A percentile compares a stretch with the other conserved stretches of the same genome.
Evolutionary conservation across 2,888 invertebrate genomes (phyloP).

Genomic region (Lydus trimaculatus): DNA sequence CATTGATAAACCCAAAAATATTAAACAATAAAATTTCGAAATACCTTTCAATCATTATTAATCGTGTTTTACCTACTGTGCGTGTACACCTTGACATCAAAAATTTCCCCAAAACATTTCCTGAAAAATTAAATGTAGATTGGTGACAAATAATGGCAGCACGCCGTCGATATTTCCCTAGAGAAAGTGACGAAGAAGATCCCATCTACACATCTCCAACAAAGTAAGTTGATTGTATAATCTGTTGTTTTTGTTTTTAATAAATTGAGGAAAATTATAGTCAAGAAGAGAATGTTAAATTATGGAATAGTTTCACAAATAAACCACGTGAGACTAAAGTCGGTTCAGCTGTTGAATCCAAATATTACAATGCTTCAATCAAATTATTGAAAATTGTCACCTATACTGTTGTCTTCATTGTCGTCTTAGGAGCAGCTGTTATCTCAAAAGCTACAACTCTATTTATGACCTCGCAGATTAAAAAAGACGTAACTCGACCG

Average conservation of each 20-base stretch:
- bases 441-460: constrained; percentile 77
- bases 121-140: neutral
- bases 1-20: neutral
- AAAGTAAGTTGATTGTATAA: constrained; percentile 13
- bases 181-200: constrained; percentile 12
- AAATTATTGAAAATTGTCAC: constrained; percentile 73
- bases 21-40: constrained; percentile 5
- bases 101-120: neutral
- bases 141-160: constrained; percentile 12
- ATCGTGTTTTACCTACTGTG: constrained; percentile 12
- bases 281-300: constrained; percentile 37
- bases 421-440: constrained; percentile 73
- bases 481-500: constrained; percentile 63
- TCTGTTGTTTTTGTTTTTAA: neutral
- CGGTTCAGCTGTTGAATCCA: constrained; percentile 72
- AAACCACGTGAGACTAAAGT: constrained; percentile 72
- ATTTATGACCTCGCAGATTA: constrained; percentile 76
- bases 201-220: constrained; percentile 13
- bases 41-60: neutral
- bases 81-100: no score
- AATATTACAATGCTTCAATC: constrained; percentile 69
- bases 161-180: constrained; percentile 12
- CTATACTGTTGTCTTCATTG: constrained; percentile 71
- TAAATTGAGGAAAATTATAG: constrained; percentile 32
- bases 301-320: constrained; percentile 82